phyloP scores from a whole-genome alignment of 2,113 vertebrate genomes.

The Riparia riparia region DNA sequence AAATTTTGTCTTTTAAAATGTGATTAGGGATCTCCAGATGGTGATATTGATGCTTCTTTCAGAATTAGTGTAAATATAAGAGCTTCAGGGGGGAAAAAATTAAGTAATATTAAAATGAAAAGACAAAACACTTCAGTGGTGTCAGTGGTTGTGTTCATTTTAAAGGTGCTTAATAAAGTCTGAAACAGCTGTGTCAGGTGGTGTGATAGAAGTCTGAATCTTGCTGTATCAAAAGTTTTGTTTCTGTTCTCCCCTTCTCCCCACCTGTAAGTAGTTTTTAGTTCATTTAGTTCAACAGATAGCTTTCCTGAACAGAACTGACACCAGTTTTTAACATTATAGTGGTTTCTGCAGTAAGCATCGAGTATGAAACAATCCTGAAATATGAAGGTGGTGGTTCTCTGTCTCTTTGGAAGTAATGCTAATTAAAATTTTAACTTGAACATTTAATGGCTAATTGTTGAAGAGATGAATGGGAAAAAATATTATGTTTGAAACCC shows the following conservation, averaged over 20 bases:
- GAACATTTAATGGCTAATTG: neutral
- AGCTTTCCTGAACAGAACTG: neutral
- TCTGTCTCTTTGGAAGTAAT: neutral
- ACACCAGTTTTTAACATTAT: neutral
- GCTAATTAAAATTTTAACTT: neutral
- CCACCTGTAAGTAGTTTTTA: neutral
- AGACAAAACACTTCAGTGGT: neutral
- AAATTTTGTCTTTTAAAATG: neutral
- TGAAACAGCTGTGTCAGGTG: neutral
- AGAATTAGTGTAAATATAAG: neutral
- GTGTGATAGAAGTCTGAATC: neutral
- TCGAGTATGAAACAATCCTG: neutral
- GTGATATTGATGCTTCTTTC: neutral
- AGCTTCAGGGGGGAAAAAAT: neutral
- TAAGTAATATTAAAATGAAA: neutral
- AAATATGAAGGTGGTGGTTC: neutral
- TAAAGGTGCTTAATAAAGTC: neutral
- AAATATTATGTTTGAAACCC: neutral
- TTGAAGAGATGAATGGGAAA: neutral
- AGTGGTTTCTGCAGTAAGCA: neutral
- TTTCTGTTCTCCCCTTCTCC: neutral
- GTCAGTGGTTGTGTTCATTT: neutral
- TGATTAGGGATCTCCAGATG: neutral
- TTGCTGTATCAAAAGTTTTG: neutral
- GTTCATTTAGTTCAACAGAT: neutral